Evolutionary conservation across 2,113 vertebrate species (phyloP), one percentile per base, ranked within the genome.

Genomic region (Tricholaema leucomelas): DNA sequence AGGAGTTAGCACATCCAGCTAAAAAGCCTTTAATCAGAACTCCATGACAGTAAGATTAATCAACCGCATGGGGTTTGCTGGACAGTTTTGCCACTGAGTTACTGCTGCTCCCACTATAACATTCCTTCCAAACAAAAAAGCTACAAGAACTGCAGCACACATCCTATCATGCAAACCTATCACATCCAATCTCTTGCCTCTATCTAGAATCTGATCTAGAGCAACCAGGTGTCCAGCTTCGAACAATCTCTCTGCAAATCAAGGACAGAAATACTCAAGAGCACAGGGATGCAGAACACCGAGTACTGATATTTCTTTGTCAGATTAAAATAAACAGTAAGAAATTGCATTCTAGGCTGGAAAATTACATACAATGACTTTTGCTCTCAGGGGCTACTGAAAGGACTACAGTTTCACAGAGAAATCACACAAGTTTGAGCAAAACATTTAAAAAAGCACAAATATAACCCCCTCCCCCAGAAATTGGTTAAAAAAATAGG

Each of bases 391-490:
- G 30, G 25, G 28, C 31, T 83, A 54, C 40, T 63, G 19, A 82
- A 76, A 4, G 11, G 80, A 77, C 17, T 52, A 50, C 9, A 17
- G 7, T 12, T 38, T 19, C 31, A 48, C 7, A 69, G 2, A 83
- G 30, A 19, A 78, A 61, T 35, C 54, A 63, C 12, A 81, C 1
- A 38, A 73, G 12, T 65, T 48, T 5, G 67, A 44, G 48, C 12
- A 72, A 81, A 75, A 44, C 6, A 66, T 36, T 36, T 30, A 6
- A 13, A 74, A 78, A 44, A 54, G 30, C 3, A 2, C 2, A 8
- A 3, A n/a, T 48, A 25, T 5, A 2, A 9, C 60, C 13, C 14
- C 2, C n/a, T n/a, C n/a, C 3, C 2, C 69, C 10, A 59, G 2
- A 35, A 46, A 59, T 1, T 38, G 15, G 4, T 58, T 40, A 6